phyloP scores from a whole-genome alignment of 2,797 vertebrate species.

The Nyctalus aviator region DNA sequence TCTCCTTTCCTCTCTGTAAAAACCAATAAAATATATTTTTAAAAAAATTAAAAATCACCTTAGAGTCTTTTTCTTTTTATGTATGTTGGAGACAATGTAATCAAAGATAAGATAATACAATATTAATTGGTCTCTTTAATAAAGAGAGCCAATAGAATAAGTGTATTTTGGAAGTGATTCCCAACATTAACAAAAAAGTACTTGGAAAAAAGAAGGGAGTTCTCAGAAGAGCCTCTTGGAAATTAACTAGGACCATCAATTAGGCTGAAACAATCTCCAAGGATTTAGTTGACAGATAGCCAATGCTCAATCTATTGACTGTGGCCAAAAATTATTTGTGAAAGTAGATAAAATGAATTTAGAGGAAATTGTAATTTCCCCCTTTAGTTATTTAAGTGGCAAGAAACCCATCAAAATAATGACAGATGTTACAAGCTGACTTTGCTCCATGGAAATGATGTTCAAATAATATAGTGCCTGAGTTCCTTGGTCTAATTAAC shows the following conservation, averaged over 20 bases:
- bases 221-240: constrained; percentile 50
- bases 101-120: not conserved
- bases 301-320: constrained; percentile 42
- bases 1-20: no score
- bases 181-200: constrained; percentile 8
- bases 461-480: constrained; percentile 53
- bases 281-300: constrained; percentile 57
- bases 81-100: not conserved
- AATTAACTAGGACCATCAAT: constrained; percentile 52
- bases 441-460: constrained; percentile 45
- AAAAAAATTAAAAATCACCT: not conserved
- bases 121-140: not conserved
- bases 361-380: constrained; percentile 49
- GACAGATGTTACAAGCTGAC: constrained; percentile 21
- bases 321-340: constrained; percentile 60
- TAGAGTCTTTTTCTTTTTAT: not conserved
- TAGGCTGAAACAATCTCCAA: constrained; percentile 31
- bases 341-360: constrained; percentile 60
- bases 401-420: constrained; percentile 60
- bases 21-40: no score
- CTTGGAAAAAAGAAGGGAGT: constrained; percentile 6
- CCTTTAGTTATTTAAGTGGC: constrained; percentile 49
- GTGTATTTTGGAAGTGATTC: constrained; percentile 1
- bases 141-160: not conserved
- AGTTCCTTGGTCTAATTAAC: constrained; percentile 55